These are phyloP conservation scores for Drosophila cognata DNA, from an alignment of 2,888 invertebrate genomes.

Conservation along the genomic window DNA sequence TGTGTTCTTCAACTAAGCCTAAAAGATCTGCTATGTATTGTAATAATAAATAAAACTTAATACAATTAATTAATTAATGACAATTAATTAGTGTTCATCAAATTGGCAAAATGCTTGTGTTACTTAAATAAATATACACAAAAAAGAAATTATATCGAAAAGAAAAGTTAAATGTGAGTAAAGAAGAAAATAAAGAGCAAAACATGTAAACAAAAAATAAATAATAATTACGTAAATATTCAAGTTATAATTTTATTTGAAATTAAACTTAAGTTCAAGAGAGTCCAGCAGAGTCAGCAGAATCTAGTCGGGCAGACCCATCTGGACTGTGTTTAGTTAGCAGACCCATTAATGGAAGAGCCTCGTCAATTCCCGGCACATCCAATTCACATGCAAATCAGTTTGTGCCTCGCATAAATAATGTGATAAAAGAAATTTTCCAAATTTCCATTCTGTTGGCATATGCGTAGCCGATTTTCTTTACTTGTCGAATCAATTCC, in stretches of 20 bases:
- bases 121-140: conserved; percentile 1
- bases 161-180: too few species aligned
- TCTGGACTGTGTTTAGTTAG: conserved; percentile 25
- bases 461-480: background rate
- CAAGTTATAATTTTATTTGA: background rate
- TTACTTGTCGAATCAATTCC: background rate
- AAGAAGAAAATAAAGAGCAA: background rate
- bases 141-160: background rate
- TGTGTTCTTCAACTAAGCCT: background rate
- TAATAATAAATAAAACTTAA: conserved; percentile 31
- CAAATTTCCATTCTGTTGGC: background rate
- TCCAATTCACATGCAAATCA: conserved; percentile 70
- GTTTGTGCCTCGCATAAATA: conserved; percentile 13
- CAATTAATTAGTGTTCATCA: background rate
- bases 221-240: background rate
- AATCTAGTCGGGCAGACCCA: background rate
- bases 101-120: conserved; percentile 6
- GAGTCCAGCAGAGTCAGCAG: background rate
- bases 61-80: conserved; percentile 13
- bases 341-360: conserved; percentile 61
- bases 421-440: background rate
- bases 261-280: background rate
- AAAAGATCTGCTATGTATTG: conserved; percentile 27
- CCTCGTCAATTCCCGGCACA: conserved; percentile 46
- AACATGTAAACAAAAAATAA: conserved; percentile 6